Conservation (phyloP, 1,140 invertebrate genomes). For the Pseudachorutes palmiensis region DNA sequence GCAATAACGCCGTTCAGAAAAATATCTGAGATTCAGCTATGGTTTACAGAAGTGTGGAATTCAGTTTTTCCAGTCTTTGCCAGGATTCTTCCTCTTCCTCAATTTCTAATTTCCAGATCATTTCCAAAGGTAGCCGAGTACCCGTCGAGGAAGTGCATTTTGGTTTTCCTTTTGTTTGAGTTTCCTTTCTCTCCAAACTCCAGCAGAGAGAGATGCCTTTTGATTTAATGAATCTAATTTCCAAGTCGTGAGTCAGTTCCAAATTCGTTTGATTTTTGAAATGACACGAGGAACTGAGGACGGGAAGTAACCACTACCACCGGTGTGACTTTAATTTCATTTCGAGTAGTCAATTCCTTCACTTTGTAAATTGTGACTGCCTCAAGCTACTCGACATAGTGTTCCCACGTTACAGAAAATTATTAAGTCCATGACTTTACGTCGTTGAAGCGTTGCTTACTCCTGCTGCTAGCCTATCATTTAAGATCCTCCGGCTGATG, state of each 20-base stretch:
- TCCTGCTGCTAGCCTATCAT: not conserved
- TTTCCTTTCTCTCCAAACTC: not conserved
- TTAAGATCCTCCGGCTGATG: not conserved
- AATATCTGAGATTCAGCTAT: too few relatives aligned
- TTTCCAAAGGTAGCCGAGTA: too few relatives aligned
- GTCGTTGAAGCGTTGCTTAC: not conserved
- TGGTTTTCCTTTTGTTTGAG: too few relatives aligned
- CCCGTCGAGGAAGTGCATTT: too few relatives aligned
- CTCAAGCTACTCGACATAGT: not conserved
- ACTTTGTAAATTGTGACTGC: not conserved
- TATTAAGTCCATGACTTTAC: not conserved
- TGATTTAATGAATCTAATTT: not conserved
- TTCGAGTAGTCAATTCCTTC: not conserved
- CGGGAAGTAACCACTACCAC: not conserved
- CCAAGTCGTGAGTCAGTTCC: not conserved
- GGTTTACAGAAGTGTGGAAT: too few relatives aligned
- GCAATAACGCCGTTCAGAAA: too few relatives aligned
- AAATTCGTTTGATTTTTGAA: not conserved
- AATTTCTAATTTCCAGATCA: too few relatives aligned
- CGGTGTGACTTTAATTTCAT: not conserved
- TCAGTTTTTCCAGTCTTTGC: too few relatives aligned
- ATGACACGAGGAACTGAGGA: not conserved
- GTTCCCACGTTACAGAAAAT: not conserved
- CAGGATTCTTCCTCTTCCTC: too few relatives aligned
- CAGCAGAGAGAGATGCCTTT: too few relatives aligned